A percentile compares a stretch with the other conserved stretches of the same genome.
phyloP scores from a whole-genome alignment of 2,888 invertebrate genomes.

The Tanypteryx hageni region DNA sequence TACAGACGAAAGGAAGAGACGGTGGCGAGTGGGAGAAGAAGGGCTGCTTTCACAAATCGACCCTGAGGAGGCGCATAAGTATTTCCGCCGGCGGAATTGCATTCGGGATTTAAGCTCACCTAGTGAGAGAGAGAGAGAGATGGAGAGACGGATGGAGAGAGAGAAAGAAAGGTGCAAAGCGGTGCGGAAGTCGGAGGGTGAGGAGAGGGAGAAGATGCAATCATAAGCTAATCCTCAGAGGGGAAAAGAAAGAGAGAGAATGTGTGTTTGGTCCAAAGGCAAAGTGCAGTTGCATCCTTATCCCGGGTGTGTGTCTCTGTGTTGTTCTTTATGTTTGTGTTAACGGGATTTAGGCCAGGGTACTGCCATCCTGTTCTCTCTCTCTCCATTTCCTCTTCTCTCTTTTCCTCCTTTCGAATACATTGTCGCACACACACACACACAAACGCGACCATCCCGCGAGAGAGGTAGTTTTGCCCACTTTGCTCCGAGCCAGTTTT shows the following conservation, averaged over 20 bases:
- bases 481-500: constrained; percentile 43
- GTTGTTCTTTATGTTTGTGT: background rate
- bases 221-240: background rate
- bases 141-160: background rate
- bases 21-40: no score
- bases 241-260: background rate
- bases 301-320: background rate
- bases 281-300: constrained; percentile 25
- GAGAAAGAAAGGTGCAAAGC: background rate
- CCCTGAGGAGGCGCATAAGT: no score
- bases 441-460: background rate
- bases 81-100: background rate
- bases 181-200: background rate
- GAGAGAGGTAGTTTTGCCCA: constrained; percentile 37
- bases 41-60: no score
- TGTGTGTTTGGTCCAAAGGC: background rate
- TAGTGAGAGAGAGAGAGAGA: background rate
- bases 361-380: background rate
- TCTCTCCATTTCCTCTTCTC: background rate
- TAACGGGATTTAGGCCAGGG: background rate
- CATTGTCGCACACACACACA: background rate
- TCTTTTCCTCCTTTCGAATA: background rate
- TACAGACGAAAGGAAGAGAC: no score
- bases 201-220: background rate
- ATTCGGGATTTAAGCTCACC: background rate